A percentile compares a stretch with the other conserved stretches of the same genome.
Conservation (phyloP, 2,113 vertebrate genomes). For the Indicator maculatus region DNA sequence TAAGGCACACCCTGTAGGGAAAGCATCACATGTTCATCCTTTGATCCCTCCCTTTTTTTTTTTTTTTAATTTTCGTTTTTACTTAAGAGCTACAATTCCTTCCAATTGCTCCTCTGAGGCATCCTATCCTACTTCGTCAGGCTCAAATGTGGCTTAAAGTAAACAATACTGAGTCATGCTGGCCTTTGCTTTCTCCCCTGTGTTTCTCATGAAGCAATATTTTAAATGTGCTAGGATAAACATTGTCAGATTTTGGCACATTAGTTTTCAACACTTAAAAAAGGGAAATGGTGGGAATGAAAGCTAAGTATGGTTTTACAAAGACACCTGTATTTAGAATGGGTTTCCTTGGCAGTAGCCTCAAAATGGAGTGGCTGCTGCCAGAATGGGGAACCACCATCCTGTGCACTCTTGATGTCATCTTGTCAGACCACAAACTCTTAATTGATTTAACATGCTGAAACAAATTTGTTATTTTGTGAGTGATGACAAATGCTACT, state of each 20-base stretch:
- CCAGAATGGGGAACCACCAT: neutral
- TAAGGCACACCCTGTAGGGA: constrained; percentile 36
- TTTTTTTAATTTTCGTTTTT: neutral
- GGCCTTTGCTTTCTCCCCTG: constrained; percentile 10
- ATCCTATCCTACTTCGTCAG: neutral
- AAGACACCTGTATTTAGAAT: neutral
- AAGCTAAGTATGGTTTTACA: neutral
- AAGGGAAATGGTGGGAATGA: neutral
- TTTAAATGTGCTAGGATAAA: constrained; percentile 3
- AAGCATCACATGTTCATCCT: constrained; percentile 18
- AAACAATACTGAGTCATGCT: constrained; percentile 50
- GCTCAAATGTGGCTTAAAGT: neutral
- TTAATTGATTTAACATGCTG: neutral
- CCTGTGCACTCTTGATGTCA: neutral
- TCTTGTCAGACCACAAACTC: neutral
- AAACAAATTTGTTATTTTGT: neutral
- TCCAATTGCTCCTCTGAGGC: constrained; percentile 17
- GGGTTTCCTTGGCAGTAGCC: constrained; percentile 3
- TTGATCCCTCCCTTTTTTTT: neutral
- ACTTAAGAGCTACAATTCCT: neutral
- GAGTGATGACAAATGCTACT: neutral
- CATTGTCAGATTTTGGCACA: neutral
- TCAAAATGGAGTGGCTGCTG: neutral
- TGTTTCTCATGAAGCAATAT: constrained; percentile 33
- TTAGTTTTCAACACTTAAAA: neutral